phyloP scores from a whole-genome alignment of 2,113 vertebrate species.

The Dissostichus mawsoni region DNA sequence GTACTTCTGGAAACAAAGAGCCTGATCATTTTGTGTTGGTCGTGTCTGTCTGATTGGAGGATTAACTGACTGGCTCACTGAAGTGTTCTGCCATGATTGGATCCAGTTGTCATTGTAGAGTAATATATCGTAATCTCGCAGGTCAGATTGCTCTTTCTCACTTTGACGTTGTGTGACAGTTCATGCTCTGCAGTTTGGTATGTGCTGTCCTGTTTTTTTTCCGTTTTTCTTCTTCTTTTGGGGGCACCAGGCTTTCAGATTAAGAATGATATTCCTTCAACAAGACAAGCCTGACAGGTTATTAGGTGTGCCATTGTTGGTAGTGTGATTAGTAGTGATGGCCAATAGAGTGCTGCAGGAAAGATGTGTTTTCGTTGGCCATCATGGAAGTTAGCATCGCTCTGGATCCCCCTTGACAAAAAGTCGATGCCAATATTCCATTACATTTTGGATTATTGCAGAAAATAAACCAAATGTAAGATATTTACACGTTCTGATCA shows the following conservation, averaged over 20 bases:
- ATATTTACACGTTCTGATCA: no score
- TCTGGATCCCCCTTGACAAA: no score
- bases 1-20: constrained; percentile 36
- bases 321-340: constrained; percentile 56
- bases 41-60: constrained; percentile 65
- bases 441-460: no score
- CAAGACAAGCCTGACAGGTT: constrained; percentile 57
- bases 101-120: constrained; percentile 72
- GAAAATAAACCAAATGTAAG: no score
- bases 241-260: constrained; percentile 49
- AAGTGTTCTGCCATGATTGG: constrained; percentile 66
- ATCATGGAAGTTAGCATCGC: no score
- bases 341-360: constrained; percentile 17
- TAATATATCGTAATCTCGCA: constrained; percentile 69
- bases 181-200: constrained; percentile 59
- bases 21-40: constrained; percentile 57
- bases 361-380: no score
- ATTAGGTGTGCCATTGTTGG: constrained; percentile 56
- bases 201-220: constrained; percentile 36
- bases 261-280: constrained; percentile 63
- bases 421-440: no score
- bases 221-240: constrained; percentile 4
- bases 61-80: constrained; percentile 53
- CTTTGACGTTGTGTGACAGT: constrained; percentile 68
- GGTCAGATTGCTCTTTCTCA: constrained; percentile 72